A percentile compares a stretch with the other conserved stretches of the same genome.
phyloP scores from a whole-genome alignment of 1,140 invertebrate genomes.

The Orussus abietinus region DNA sequence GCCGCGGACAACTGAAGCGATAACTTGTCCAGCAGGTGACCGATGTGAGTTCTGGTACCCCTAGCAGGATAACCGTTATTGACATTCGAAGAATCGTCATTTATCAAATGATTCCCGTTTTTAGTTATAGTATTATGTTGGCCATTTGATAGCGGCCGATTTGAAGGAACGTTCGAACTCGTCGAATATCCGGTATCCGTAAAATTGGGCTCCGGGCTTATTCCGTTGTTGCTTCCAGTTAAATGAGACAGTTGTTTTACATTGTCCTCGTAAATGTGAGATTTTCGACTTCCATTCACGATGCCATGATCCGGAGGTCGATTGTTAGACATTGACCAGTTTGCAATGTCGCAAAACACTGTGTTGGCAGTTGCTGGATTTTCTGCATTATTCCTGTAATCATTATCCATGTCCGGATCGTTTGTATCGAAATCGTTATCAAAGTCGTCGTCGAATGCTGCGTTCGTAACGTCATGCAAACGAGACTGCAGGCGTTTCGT shows the following conservation, averaged over 20 bases:
- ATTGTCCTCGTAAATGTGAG: constrained; percentile 8
- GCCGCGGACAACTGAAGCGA: constrained; percentile 30
- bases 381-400: constrained; percentile 23
- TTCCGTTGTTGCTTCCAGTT: constrained; percentile 7
- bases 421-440: constrained; percentile 55
- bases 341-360: constrained; percentile 1
- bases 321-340: constrained; percentile 8
- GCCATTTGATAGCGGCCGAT: constrained; percentile 17
- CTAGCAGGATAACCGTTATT: constrained; percentile 33
- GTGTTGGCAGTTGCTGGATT: constrained; percentile 10
- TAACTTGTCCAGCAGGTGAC: constrained; percentile 43
- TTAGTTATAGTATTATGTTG: too few relatives aligned
- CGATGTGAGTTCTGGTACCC: constrained; percentile 42
- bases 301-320: constrained; percentile 2
- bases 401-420: constrained; percentile 26
- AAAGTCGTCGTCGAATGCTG: constrained; percentile 53
- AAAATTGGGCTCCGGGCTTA: constrained; percentile 14
- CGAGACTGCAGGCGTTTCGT: constrained; percentile 57
- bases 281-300: constrained; percentile 16
- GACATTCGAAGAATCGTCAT: too few relatives aligned
- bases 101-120: too few relatives aligned
- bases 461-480: constrained; percentile 57
- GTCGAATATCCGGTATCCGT: constrained; percentile 22
- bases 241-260: constrained; percentile 8
- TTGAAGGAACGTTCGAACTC: constrained; percentile 12